A percentile compares a stretch with the other conserved stretches of the same genome.
Conservation (phyloP, 1,140 invertebrate species). For the Drosophila takahashii region DNA sequence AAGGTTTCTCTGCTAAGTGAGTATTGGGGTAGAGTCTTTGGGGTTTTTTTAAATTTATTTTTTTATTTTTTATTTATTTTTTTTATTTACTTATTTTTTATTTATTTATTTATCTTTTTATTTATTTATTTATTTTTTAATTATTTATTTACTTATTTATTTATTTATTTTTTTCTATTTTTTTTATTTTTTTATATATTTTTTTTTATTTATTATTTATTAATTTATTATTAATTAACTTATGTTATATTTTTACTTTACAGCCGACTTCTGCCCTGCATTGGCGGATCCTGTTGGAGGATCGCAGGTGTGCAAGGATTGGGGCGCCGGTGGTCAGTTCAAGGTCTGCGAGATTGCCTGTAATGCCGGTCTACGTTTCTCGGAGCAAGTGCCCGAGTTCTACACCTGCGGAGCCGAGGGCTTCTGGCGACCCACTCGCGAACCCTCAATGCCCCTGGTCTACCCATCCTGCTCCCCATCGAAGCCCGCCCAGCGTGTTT, state of each 20-base stretch:
- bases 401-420: constrained; percentile 98
- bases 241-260: constrained; percentile 54
- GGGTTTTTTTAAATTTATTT: neutral
- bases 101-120: too few species aligned
- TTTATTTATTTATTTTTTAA: too few species aligned
- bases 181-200: too few species aligned
- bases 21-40: constrained; percentile 70
- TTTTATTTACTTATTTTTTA: too few species aligned
- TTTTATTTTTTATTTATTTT: too few species aligned
- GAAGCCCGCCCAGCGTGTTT: constrained; percentile 94
- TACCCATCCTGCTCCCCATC: constrained; percentile 96
- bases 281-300: constrained; percentile 95
- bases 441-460: constrained; percentile 91
- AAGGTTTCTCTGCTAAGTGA: constrained; percentile 96
- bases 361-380: constrained; percentile 94
- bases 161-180: too few species aligned
- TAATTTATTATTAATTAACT: too few species aligned
- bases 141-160: too few species aligned
- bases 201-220: too few species aligned
- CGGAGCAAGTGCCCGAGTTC: constrained; percentile 95
- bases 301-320: constrained; percentile 95
- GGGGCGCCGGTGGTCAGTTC: constrained; percentile 98
- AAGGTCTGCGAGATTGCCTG: constrained; percentile 95
- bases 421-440: constrained; percentile 95
- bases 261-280: constrained; percentile 95